Conservation (phyloP, 2,888 invertebrate genomes). For the Ophioninae sp. region DNA sequence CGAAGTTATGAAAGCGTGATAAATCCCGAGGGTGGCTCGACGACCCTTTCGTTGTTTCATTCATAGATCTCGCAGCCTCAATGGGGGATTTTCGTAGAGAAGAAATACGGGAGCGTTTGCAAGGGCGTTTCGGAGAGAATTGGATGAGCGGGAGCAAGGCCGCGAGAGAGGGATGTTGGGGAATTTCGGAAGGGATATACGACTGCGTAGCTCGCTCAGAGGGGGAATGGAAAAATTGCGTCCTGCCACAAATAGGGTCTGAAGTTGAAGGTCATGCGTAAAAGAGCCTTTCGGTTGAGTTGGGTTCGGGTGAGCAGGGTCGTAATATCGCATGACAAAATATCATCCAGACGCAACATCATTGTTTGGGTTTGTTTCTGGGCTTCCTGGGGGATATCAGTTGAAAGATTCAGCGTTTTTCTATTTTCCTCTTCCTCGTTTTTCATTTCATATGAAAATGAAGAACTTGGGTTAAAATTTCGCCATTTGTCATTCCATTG, state of each 20-base stretch:
- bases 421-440: too few relatives aligned
- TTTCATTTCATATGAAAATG: too few relatives aligned
- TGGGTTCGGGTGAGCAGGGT: constrained; percentile 26
- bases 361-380: too few relatives aligned
- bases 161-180: constrained; percentile 30
- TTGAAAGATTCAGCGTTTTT: too few relatives aligned
- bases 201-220: constrained; percentile 48
- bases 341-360: too few relatives aligned
- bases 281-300: constrained; percentile 40
- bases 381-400: too few relatives aligned
- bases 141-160: background rate
- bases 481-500: too few relatives aligned
- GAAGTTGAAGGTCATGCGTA: constrained; percentile 67
- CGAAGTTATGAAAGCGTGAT: constrained; percentile 42
- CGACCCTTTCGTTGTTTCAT: constrained; percentile 56
- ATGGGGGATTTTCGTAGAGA: constrained; percentile 54
- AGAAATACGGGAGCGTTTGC: constrained; percentile 3
- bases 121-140: background rate
- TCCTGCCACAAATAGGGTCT: constrained; percentile 57
- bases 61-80: constrained; percentile 64
- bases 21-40: constrained; percentile 49
- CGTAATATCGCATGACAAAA: too few relatives aligned
- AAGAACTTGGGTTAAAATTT: too few relatives aligned
- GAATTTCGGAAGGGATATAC: constrained; percentile 57
- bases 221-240: constrained; percentile 55